Percentiles rank a stretch among this genome's conserved stretches.
These are phyloP conservation scores for Chionis minor DNA, from an alignment of 2,113 vertebrate species.

Conservation along the genomic window DNA sequence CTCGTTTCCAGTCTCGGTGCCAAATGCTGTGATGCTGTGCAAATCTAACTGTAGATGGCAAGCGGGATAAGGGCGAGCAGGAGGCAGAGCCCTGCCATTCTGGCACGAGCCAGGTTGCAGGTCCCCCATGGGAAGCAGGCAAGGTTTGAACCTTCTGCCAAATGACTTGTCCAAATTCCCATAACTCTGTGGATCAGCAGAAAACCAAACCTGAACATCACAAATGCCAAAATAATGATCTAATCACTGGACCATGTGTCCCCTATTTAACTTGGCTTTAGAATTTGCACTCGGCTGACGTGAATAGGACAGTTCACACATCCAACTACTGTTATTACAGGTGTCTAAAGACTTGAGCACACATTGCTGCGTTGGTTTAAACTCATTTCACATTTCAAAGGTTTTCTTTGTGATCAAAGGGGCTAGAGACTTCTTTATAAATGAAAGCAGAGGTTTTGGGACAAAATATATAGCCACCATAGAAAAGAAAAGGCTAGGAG, in stretches of 20 bases:
- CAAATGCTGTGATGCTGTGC: not conserved
- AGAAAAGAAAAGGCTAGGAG: not conserved
- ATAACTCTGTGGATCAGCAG: not conserved
- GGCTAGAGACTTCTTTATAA: slow-evolving; percentile 3
- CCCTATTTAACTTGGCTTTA: slow-evolving; percentile 54
- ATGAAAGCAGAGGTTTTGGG: slow-evolving; percentile 7
- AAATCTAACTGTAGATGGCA: not conserved
- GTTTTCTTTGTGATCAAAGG: slow-evolving; percentile 58
- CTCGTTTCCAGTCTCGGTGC: not conserved
- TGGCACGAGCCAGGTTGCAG: not conserved
- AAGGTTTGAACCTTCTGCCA: slow-evolving; percentile 10
- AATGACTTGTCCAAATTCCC: not conserved
- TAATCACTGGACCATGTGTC: slow-evolving; percentile 40
- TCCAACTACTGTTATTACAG: slow-evolving; percentile 52
- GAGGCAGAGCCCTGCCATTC: not conserved
- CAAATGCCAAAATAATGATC: slow-evolving; percentile 43
- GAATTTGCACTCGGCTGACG: slow-evolving; percentile 9
- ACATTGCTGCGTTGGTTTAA: not conserved
- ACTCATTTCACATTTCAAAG: slow-evolving; percentile 63
- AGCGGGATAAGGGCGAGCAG: not conserved
- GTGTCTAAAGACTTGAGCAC: slow-evolving; percentile 59
- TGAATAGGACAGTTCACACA: slow-evolving; percentile 5
- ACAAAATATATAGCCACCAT: not conserved
- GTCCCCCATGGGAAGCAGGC: not conserved
- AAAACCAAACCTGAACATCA: slow-evolving; percentile 17